phyloP scores from a whole-genome alignment of 2,113 vertebrate genomes.

The Mustela nigripes region DNA sequence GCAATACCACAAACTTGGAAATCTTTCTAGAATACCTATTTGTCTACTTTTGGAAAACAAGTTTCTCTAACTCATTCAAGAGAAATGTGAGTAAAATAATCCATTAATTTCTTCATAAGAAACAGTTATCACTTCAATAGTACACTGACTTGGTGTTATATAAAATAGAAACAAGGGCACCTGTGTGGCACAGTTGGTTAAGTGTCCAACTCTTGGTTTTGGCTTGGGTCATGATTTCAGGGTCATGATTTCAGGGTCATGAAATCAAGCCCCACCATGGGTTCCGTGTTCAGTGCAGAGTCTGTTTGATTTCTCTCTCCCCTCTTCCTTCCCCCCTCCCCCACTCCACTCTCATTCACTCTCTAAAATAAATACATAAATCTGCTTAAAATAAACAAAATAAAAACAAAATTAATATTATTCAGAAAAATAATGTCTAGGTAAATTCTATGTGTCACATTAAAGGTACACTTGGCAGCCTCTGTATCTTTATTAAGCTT shows the following conservation, averaged over 20 bases:
- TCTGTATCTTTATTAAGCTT: not conserved
- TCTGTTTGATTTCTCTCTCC: not conserved
- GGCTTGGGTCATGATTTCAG: not conserved
- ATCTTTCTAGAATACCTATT: not conserved
- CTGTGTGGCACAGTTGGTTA: not conserved
- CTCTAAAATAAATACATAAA: not conserved
- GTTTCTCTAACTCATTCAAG: constrained; percentile 19
- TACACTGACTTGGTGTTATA: not conserved
- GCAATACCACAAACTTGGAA: not conserved
- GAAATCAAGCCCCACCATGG: not conserved
- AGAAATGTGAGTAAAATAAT: constrained; percentile 49
- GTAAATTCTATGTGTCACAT: not conserved
- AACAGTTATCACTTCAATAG: not conserved
- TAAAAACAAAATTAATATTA: not conserved
- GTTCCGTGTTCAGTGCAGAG: not conserved
- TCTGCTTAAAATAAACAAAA: not conserved
- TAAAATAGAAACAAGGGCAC: constrained; percentile 18
- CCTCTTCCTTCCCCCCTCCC: not conserved
- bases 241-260: not conserved
- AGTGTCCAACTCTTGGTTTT: not conserved
- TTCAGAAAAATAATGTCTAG: not conserved
- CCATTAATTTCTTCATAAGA: constrained; percentile 1
- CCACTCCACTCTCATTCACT: not conserved
- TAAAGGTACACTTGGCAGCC: not conserved
- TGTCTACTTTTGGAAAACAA: not conserved